Percentiles rank a stretch among this genome's conserved stretches.
These are phyloP conservation scores for Montipora capricornis DNA, from an alignment of 64 coral and sea anemone species.

Conservation along the genomic window DNA sequence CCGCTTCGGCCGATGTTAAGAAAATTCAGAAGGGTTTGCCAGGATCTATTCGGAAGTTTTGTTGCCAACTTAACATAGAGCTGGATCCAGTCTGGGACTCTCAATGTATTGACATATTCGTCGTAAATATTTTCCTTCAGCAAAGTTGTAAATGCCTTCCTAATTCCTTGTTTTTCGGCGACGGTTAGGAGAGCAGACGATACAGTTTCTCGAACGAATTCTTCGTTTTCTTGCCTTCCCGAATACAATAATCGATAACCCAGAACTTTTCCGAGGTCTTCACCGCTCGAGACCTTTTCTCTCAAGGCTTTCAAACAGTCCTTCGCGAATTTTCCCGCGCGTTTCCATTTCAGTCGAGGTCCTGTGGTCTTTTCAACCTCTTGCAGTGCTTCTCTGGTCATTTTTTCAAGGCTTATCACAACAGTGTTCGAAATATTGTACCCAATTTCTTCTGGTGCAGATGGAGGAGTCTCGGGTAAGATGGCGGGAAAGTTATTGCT, in stretches of 20 bases:
- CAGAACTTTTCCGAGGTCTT: background rate
- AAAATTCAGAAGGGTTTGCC: conserved; percentile 52
- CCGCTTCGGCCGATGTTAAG: background rate
- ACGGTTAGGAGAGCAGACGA: conserved; percentile 16
- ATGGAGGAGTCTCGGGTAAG: conserved; percentile 5
- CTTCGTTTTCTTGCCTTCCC: background rate
- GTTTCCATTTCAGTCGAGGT: conserved; percentile 12
- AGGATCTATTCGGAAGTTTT: conserved; percentile 20
- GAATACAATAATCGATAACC: conserved; percentile 6
- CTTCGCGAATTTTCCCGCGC: conserved; percentile 1
- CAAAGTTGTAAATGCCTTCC: conserved; percentile 17
- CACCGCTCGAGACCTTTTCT: background rate
- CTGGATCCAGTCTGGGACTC: conserved; percentile 53
- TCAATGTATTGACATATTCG: conserved; percentile 28
- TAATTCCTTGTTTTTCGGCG: conserved; percentile 24
- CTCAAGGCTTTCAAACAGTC: background rate
- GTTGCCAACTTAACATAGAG: conserved; percentile 24
- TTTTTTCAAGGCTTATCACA: background rate
- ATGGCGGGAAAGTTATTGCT: background rate
- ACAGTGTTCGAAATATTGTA: background rate
- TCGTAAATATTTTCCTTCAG: background rate
- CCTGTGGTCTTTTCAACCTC: conserved; percentile 1
- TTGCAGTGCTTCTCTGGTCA: background rate
- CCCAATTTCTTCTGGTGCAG: background rate
- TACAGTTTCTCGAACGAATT: conserved; percentile 1